Evolutionary conservation across 2,797 vertebrate species (phyloP).

Genomic region (Alca torda): DNA sequence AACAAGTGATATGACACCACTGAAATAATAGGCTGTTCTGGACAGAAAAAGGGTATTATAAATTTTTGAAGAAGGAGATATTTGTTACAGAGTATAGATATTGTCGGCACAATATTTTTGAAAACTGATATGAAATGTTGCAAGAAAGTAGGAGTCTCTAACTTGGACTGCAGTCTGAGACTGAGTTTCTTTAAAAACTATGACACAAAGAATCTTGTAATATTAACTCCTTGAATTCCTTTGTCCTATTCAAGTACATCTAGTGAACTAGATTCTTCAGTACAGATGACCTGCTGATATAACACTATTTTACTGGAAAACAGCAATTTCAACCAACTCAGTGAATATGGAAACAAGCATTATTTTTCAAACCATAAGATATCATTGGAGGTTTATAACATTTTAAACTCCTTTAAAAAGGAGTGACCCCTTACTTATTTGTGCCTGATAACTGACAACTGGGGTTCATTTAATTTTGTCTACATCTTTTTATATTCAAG

Average conservation of each 20-base stretch:
- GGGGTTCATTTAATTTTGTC: neutral
- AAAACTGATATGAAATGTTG: neutral
- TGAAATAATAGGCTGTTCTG: neutral
- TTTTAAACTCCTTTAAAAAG: neutral
- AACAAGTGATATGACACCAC: neutral
- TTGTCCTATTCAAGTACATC: neutral
- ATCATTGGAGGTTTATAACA: neutral
- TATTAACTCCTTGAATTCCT: neutral
- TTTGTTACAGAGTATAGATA: neutral
- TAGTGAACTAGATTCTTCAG: neutral
- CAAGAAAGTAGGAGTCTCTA: neutral
- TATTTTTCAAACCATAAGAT: neutral
- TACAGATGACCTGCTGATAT: neutral
- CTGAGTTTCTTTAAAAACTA: neutral
- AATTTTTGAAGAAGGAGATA: neutral
- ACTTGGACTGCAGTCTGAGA: neutral
- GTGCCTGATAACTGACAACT: neutral
- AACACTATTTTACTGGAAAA: neutral
- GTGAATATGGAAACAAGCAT: neutral
- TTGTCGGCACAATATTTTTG: neutral
- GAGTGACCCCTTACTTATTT: neutral
- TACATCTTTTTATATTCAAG: neutral
- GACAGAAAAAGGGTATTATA: neutral
- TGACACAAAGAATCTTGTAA: neutral
- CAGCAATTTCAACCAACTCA: neutral